Conservation (phyloP, 1,140 invertebrate genomes). For the Ips typographus region DNA sequence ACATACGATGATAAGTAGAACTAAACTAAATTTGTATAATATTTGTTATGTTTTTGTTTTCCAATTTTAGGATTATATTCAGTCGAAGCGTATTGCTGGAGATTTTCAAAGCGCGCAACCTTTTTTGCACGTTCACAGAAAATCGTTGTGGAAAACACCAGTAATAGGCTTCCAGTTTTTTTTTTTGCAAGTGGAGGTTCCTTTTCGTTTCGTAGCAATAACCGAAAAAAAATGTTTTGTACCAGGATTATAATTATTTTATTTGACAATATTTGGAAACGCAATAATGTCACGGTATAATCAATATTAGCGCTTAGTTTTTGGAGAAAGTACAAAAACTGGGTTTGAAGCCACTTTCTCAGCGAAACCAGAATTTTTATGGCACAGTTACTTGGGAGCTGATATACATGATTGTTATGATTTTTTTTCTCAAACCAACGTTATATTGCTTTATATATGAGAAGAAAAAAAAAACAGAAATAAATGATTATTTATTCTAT, state of each 20-base stretch:
- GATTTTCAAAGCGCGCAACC: neutral
- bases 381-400: conserved; percentile 4
- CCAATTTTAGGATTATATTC: conserved; percentile 7
- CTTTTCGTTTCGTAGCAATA: conserved; percentile 1
- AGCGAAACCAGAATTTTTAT: neutral
- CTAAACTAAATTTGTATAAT: conserved; percentile 20
- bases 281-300: neutral
- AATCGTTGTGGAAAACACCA: neutral
- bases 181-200: conserved; percentile 2
- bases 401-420: conserved; percentile 16
- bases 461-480: conserved; percentile 5
- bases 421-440: conserved; percentile 14
- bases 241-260: neutral
- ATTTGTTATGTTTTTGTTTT: conserved; percentile 27
- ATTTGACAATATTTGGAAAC: neutral
- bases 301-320: neutral
- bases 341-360: neutral
- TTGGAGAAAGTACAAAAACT: conserved; percentile 2
- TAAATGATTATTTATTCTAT: conserved; percentile 25
- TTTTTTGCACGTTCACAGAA: conserved; percentile 6
- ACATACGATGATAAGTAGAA: neutral
- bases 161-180: conserved; percentile 4
- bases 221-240: neutral
- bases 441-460: conserved; percentile 15
- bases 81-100: conserved; percentile 2